These are phyloP conservation scores for Tenebrio molitor DNA, from an alignment of 1,140 invertebrate genomes.

Conservation along the genomic window DNA sequence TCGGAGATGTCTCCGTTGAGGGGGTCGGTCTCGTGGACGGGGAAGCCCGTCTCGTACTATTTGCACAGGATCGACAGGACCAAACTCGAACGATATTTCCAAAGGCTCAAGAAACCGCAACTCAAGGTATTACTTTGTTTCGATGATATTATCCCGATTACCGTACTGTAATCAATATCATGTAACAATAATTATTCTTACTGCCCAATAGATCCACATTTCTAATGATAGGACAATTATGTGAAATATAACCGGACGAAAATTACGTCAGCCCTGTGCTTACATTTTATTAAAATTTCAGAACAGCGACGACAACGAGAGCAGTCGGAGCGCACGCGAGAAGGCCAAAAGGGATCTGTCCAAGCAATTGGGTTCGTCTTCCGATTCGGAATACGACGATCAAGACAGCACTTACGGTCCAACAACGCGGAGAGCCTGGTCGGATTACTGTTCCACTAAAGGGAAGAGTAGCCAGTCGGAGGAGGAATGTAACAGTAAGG, in stretches of 20 bases:
- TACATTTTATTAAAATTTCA: too few relatives aligned
- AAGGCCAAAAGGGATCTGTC: conserved; percentile 64
- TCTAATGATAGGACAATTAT: too few relatives aligned
- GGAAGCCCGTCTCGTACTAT: conserved; percentile 98
- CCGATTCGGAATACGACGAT: conserved; percentile 67
- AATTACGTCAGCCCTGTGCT: too few relatives aligned
- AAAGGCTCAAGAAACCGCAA: conserved; percentile 90
- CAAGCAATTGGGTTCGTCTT: conserved; percentile 64
- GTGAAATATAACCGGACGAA: too few relatives aligned
- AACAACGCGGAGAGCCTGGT: conserved; percentile 82
- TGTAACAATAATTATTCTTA: too few relatives aligned
- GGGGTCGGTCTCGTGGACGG: conserved; percentile 98
- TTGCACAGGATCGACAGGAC: conserved; percentile 96
- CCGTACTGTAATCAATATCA: too few relatives aligned
- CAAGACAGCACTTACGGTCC: conserved; percentile 69
- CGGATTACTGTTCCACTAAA: conserved; percentile 77
- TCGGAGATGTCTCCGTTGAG: conserved; percentile 94
- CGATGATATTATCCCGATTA: too few relatives aligned
- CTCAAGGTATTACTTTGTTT: conserved; percentile 72
- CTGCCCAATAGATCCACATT: too few relatives aligned
- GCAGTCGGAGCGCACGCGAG: conserved; percentile 58
- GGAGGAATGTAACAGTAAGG: conserved; percentile 68
- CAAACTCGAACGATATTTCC: conserved; percentile 96
- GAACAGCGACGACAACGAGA: conserved; percentile 57
- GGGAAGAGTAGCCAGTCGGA: conserved; percentile 72